Base-by-base conservation (phyloP, 2,888 invertebrate genomes). In the Saturnia japonica region DNA sequence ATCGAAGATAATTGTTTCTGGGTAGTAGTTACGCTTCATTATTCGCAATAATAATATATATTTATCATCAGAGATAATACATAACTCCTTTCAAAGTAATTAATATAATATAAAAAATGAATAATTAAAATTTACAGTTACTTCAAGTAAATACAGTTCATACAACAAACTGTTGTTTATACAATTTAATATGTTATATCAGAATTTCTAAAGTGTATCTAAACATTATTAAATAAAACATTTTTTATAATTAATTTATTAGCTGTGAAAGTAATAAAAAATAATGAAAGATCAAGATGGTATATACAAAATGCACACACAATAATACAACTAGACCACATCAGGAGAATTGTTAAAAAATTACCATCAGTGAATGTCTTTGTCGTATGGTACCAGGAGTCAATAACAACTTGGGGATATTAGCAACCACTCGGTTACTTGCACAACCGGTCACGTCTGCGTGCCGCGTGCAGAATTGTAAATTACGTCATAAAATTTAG, bases 401-500 rank as follows among this genome's bases (percentile, higher is more conserved):
- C 73, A 85, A 93, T 83, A 85, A 79, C 77, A 72, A 75, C 75
- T 77, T 77, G 80, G 85, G 82, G 88, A 88, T 91, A 86, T 87
- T 83, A 84, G 88, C 86, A 88, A 86, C 83, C 84, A 83, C 77
- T 80, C 84, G 85, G 86, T 87, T 83, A 91, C 88, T 88, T 88
- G 88, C 88, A 88, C 87, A 88, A 90, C 89, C 85, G 85, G 88
- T 87, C 89, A 85, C 85, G 87, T 86, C 85, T 81, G 85, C 84
- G 82, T 77, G 81, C 84, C 87, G 88, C 88, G 87, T 88, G 85
- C 90, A 88, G 85, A 89, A 90, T 88, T 88, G 88, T 85, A 85
- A 85, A 86, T 93, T 91, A 91, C 92, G 91, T 92, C 92, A 93
- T 85, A 88, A 89, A 85, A 88, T 89, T 89, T 88, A 88, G 86